These are phyloP conservation scores for Latrodectus geometricus DNA, from an alignment of 1,140 invertebrate genomes.

Conservation along the genomic window DNA sequence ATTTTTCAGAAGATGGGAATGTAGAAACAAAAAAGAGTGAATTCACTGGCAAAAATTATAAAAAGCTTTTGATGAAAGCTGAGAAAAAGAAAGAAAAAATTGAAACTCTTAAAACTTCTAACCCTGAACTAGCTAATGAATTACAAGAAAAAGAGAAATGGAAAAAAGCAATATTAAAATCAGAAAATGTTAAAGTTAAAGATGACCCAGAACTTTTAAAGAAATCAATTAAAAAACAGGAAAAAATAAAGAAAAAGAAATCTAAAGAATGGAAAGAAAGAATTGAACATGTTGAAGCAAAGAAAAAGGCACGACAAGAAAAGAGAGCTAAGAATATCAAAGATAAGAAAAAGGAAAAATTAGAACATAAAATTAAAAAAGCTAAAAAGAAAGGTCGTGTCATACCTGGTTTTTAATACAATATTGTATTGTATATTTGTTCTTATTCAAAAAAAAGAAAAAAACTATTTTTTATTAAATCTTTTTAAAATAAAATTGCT, in stretches of 20 bases:
- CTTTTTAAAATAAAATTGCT: too few relatives aligned
- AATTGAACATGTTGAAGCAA: constrained; percentile 74
- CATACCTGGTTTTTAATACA: constrained; percentile 73
- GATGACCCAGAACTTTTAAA: constrained; percentile 84
- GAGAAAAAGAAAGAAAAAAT: constrained; percentile 78
- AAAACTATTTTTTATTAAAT: background rate
- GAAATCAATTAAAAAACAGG: constrained; percentile 80
- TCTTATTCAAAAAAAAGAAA: background rate
- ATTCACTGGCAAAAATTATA: constrained; percentile 33
- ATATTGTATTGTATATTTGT: too few relatives aligned
- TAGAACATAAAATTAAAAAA: constrained; percentile 80
- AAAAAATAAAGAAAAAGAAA: constrained; percentile 77
- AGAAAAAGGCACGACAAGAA: constrained; percentile 76
- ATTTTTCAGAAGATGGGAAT: constrained; percentile 49
- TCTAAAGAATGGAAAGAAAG: constrained; percentile 83
- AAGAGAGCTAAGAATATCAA: constrained; percentile 81
- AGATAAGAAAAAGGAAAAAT: constrained; percentile 79
- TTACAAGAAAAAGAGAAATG: constrained; percentile 74
- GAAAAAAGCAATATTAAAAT: constrained; percentile 80
- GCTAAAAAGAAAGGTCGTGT: constrained; percentile 80
- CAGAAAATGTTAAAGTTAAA: constrained; percentile 82
- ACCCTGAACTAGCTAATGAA: constrained; percentile 76
- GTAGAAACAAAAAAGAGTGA: constrained; percentile 38
- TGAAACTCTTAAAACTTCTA: constrained; percentile 74
- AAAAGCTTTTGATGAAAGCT: constrained; percentile 53